Evolutionary conservation across 2,797 vertebrate genomes (phyloP).

Genomic region (Malurus splendens): DNA sequence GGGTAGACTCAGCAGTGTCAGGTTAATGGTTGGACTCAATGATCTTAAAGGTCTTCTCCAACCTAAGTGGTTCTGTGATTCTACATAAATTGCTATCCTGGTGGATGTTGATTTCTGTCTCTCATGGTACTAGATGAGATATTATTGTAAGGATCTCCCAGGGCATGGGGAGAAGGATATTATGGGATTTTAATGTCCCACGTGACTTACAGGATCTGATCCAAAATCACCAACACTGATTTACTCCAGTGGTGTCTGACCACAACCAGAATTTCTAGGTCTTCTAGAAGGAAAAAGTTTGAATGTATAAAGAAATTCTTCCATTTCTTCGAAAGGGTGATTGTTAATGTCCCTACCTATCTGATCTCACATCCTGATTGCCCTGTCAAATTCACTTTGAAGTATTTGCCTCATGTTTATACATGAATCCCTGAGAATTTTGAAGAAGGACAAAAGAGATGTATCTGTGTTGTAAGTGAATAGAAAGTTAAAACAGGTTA

Average conservation of each 20-base stretch:
- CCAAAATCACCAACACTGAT: background rate
- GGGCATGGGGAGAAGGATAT: background rate
- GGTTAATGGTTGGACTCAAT: background rate
- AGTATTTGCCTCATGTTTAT: background rate
- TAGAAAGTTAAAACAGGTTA: background rate
- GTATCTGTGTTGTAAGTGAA: background rate
- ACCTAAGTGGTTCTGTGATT: background rate
- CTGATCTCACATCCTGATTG: background rate
- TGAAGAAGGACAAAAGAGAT: background rate
- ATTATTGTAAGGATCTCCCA: background rate
- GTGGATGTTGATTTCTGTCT: background rate
- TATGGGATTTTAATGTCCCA: background rate
- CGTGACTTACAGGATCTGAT: background rate
- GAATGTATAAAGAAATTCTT: background rate
- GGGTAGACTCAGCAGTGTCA: background rate
- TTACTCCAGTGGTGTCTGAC: background rate
- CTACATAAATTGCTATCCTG: background rate
- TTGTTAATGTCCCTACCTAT: background rate
- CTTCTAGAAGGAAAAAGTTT: background rate
- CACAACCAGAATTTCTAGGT: background rate
- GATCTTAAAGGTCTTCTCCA: background rate
- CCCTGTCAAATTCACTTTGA: background rate
- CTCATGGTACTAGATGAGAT: background rate
- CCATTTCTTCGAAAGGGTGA: background rate
- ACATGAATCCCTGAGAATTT: background rate